Percentiles rank a stretch among this genome's conserved stretches.
These are phyloP conservation scores for Pseudachorutes palmiensis DNA, from an alignment of 1,140 invertebrate species.

Conservation along the genomic window DNA sequence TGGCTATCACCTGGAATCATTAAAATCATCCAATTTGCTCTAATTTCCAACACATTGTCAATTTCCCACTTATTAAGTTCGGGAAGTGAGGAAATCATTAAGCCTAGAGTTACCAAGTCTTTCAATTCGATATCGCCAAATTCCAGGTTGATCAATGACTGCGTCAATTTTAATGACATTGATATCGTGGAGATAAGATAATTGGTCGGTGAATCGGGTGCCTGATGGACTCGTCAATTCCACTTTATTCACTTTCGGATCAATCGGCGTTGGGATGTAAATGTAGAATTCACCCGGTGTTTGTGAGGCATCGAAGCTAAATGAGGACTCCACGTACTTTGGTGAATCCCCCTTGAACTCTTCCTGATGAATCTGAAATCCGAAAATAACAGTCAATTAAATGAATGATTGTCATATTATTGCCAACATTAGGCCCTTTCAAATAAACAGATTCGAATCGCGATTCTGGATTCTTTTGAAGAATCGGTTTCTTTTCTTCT, in stretches of 20 bases:
- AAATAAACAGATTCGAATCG: too few relatives aligned
- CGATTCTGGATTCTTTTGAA: too few relatives aligned
- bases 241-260: slow-evolving; percentile 36
- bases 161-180: slow-evolving; percentile 38
- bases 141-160: slow-evolving; percentile 33
- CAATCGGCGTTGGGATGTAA: slow-evolving; percentile 35
- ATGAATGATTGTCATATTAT: too few relatives aligned
- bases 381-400: not conserved
- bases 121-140: slow-evolving; percentile 35
- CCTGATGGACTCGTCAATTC: slow-evolving; percentile 36
- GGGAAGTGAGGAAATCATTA: too few relatives aligned
- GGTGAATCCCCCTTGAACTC: slow-evolving; percentile 37
- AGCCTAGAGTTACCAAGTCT: slow-evolving; percentile 30
- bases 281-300: slow-evolving; percentile 33
- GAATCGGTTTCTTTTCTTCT: too few relatives aligned
- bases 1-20: slow-evolving; percentile 29
- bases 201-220: slow-evolving; percentile 31
- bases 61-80: too few relatives aligned
- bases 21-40: too few relatives aligned
- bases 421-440: too few relatives aligned
- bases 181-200: slow-evolving; percentile 34
- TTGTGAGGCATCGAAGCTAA: slow-evolving; percentile 29
- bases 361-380: slow-evolving; percentile 32
- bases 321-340: slow-evolving; percentile 31
- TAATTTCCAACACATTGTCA: too few relatives aligned